Evolutionary conservation across 1,140 invertebrate species (phyloP).

Genomic region (Ceratoteleas bidentatus): DNA sequence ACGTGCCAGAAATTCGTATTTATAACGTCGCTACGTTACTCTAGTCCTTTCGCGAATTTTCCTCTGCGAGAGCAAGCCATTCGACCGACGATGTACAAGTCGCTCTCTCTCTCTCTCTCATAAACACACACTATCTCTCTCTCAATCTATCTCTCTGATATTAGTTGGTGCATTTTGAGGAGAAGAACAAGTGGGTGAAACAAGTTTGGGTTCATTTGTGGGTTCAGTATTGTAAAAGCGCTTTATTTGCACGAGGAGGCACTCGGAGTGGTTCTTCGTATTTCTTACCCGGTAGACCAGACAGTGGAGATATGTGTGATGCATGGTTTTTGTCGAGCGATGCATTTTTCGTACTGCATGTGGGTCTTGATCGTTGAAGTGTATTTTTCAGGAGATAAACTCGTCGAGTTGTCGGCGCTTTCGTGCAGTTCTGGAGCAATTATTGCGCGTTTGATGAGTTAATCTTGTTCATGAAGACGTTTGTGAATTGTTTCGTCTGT

Average conservation of each 20-base stretch:
- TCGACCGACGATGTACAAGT: conserved; percentile 1
- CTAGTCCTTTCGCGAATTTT: conserved; percentile 49
- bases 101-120: too few relatives aligned
- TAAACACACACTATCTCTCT: too few relatives aligned
- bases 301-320: conserved; percentile 2
- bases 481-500: background rate
- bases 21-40: conserved; percentile 70
- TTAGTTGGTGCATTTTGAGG: too few relatives aligned
- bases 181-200: too few relatives aligned
- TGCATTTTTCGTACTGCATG: background rate
- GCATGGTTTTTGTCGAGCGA: background rate
- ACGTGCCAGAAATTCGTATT: conserved; percentile 78
- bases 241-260: conserved; percentile 12
- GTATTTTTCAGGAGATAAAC: conserved; percentile 24
- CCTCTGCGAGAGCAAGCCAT: conserved; percentile 54
- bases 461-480: background rate
- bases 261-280: background rate
- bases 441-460: background rate
- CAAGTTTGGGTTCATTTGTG: conserved; percentile 24
- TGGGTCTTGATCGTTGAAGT: conserved; percentile 9
- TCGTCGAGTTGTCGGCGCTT: background rate
- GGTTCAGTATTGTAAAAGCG: background rate
- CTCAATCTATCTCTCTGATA: too few relatives aligned
- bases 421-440: conserved; percentile 8
- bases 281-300: background rate